Percentiles rank a stretch among this genome's conserved stretches.
Evolutionary conservation across 2,888 invertebrate species (phyloP).

Genomic region (Adela reaumurella): DNA sequence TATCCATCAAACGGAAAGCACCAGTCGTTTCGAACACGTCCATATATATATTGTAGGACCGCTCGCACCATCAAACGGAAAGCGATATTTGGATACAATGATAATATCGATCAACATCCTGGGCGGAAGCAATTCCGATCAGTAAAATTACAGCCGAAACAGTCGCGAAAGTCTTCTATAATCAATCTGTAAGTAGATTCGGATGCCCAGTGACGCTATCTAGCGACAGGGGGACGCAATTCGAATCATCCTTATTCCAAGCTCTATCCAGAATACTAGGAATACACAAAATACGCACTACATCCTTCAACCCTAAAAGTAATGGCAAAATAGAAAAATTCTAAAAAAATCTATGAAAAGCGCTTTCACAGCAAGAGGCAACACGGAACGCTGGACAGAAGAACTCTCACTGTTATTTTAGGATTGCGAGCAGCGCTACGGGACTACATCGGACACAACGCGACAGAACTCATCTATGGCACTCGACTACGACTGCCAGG

Average conservation of each 20-base stretch:
- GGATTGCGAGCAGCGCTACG: slow-evolving; percentile 9
- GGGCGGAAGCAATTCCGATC: slow-evolving; percentile 14
- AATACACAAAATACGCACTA: slow-evolving; percentile 7
- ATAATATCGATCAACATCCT: slow-evolving; percentile 14
- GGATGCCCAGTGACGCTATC: slow-evolving; percentile 13
- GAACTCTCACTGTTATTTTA: slow-evolving; percentile 18
- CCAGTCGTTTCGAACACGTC: slow-evolving; percentile 3
- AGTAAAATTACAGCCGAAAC: slow-evolving; percentile 13
- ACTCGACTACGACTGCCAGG: slow-evolving; percentile 13
- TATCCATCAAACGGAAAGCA: too few species aligned
- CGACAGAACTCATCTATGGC: slow-evolving; percentile 15
- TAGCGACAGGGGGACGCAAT: slow-evolving; percentile 21
- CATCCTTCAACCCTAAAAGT: slow-evolving; percentile 12
- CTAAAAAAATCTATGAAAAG: slow-evolving; percentile 10
- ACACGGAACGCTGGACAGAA: slow-evolving; percentile 11
- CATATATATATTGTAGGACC: slow-evolving; percentile 7
- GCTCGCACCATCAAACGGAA: slow-evolving; percentile 10
- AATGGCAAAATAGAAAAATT: slow-evolving; percentile 12
- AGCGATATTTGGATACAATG: slow-evolving; percentile 13
- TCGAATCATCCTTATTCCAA: slow-evolving; percentile 20
- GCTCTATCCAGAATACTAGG: slow-evolving; percentile 13
- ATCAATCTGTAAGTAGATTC: slow-evolving; percentile 6
- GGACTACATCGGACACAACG: slow-evolving; percentile 12
- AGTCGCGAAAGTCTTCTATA: slow-evolving; percentile 9
- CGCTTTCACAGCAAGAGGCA: slow-evolving; percentile 3